phyloP scores from a whole-genome alignment of 1,140 invertebrate species.

The Diorhabda sublineata region DNA sequence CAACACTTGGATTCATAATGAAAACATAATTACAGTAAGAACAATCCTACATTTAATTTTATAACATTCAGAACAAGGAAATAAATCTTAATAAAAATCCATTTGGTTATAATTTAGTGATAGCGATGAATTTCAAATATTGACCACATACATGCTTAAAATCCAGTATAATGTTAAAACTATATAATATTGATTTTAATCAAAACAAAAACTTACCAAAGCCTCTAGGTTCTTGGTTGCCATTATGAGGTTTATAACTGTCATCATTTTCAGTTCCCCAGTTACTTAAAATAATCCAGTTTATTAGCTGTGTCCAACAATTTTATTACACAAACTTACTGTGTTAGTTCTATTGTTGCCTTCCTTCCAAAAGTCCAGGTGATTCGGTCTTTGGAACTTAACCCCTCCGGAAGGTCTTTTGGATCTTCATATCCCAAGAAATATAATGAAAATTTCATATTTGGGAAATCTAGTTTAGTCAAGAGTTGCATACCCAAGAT shows the following conservation, averaged over 20 bases:
- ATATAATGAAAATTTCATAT: constrained; percentile 87
- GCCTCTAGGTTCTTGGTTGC: constrained; percentile 85
- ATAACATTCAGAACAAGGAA: no score
- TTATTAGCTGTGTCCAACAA: not conserved
- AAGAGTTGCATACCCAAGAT: constrained; percentile 88
- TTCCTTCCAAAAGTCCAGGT: constrained; percentile 77
- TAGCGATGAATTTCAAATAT: no score
- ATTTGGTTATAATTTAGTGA: no score
- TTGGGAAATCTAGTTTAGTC: constrained; percentile 83
- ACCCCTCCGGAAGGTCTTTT: constrained; percentile 67
- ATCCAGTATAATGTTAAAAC: no score
- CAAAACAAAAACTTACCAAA: constrained; percentile 60
- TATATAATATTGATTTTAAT: not conserved
- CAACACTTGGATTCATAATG: no score
- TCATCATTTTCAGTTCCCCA: constrained; percentile 89
- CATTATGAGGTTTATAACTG: constrained; percentile 79
- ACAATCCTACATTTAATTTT: no score
- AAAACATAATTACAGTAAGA: no score
- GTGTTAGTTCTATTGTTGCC: constrained; percentile 89
- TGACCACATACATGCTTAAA: no score
- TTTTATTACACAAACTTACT: constrained; percentile 58
- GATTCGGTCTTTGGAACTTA: constrained; percentile 56
- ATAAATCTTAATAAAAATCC: no score
- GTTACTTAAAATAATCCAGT: constrained; percentile 62
- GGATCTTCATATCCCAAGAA: constrained; percentile 88